Base-by-base conservation (phyloP, 2,888 invertebrate species). In the Pantelozetes paolii region DNA sequence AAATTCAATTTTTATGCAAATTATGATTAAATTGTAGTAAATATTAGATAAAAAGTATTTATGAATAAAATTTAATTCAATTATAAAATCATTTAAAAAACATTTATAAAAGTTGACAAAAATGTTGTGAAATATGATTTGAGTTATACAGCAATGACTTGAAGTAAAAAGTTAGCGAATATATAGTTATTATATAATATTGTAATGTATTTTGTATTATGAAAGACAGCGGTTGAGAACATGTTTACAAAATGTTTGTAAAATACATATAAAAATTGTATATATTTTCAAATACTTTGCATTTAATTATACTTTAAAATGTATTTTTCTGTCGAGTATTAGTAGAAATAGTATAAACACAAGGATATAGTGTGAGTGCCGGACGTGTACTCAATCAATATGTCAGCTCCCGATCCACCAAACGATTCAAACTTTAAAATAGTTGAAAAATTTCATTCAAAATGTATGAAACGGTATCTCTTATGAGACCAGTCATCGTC, bases 291-390 rank as follows among this genome's bases (percentile, higher is more conserved):
- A 59, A 59, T 64, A 64, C 64, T 64, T 64, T 64, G 64, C 64
- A 64, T 64, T 20, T 6, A 36, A 64, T 64, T 64, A 64, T 64
- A 64, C 64, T 64, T 64, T 64, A 64, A n/a, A 64, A 64, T 64
- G 36, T 36, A 15, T 59, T 20, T 59, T n/a, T n/a, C n/a, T 13
- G 30, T 20, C 54, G 28, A 26, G 15, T 50, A 50, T 50, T 50
- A 50, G 50, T 50, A n/a, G 20, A 50, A 50, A 59, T 15, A 59
- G 15, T 15, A 6, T 20, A 59, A 59, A 59, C 30, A 28, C 30
- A 15, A 28, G 6, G n/a, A 8, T 20, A 54, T 54, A 23, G 9
- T 8, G 6, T 18, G 45, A 45, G 11, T 15, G 15, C 45, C 45
- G 23, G 8, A 50, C 30, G 18, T n/a, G n/a, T 36, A 20, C 64